Evolutionary conservation across 2,797 vertebrate genomes (phyloP), one percentile per base, ranked within the genome.

Genomic region (Lepus townsendii): DNA sequence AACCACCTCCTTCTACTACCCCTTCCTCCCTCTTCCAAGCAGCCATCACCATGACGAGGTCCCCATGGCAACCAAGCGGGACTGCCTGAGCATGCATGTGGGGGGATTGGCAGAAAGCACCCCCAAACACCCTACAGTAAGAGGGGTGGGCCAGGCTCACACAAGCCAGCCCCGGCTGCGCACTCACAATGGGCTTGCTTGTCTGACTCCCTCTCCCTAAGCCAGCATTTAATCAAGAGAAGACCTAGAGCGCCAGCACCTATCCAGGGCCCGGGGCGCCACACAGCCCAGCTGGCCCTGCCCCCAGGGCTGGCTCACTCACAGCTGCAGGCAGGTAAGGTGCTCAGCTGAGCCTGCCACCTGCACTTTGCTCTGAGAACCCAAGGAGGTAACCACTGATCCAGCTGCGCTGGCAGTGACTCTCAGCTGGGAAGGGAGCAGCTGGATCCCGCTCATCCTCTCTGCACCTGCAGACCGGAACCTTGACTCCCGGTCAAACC

Each of bases 141-240:
- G 65, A 38, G 32, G 79, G 87, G 86, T 79, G 75, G 79, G 62
- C 27, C 24, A 75, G 63, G 71, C 87, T 80, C 82, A 13, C 91
- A 26, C 42, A 52, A 88, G 96, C 66, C 52, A 7, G 88, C 62
- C 73, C 66, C 20, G 20, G 32, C 79, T 17, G 10, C 78, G 88
- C 88, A 5, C 73, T 91, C 95, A 98, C 98, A 98, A 97, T 96
- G 97, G 86, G 12, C 0, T 8, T 22, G 42, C 97, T 91, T 98
- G 98, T 98, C 97, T 68, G 20, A 83, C 0, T 4, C 65, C 0
- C 1, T 93, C 87, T 92, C 62, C 88, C 82, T 4, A 8, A 92
- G 97, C 98, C 98, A 98, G 97, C 93, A 7, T 97, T 86, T 75
- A 94, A 16, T 63, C 60, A 75, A 72, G 71, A 65, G 73, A 83